A percentile compares a stretch with the other conserved stretches of the same genome.
Evolutionary conservation across 2,797 vertebrate species (phyloP).

Genomic region (Coregonus suidteri): DNA sequence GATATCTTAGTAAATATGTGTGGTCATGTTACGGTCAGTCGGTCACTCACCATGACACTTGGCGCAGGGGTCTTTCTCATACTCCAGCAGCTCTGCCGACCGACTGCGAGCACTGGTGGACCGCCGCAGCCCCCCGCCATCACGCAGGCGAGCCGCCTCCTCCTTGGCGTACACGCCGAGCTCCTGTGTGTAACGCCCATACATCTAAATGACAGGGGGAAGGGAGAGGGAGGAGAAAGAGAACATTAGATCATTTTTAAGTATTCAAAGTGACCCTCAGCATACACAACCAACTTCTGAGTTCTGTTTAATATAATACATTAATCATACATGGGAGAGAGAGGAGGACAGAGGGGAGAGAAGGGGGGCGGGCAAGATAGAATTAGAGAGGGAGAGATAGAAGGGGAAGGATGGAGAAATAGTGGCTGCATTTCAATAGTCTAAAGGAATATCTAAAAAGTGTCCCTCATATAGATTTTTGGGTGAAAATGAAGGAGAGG

Average conservation of each 20-base stretch:
- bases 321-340: not conserved
- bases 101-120: constrained; percentile 69
- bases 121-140: constrained; percentile 76
- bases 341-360: constrained; percentile 3
- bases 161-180: constrained; percentile 93
- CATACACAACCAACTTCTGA: not conserved
- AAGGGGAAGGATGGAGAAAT: not conserved
- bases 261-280: not conserved
- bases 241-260: not conserved
- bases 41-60: constrained; percentile 85
- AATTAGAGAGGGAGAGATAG: constrained; percentile 25
- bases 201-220: constrained; percentile 81
- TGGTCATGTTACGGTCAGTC: not conserved
- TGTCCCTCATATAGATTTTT: too few relatives aligned
- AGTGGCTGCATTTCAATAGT: not conserved
- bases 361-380: constrained; percentile 14
- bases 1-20: too few relatives aligned
- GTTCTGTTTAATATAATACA: not conserved
- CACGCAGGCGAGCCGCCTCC: constrained; percentile 69
- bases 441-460: too few relatives aligned
- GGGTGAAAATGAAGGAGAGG: not conserved
- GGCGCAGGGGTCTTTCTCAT: constrained; percentile 86
- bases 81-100: constrained; percentile 84
- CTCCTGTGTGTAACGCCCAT: constrained; percentile 95
- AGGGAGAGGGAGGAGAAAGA: not conserved